Conservation (phyloP, 2,113 vertebrate species). For the Mohoua ochrocephala region DNA sequence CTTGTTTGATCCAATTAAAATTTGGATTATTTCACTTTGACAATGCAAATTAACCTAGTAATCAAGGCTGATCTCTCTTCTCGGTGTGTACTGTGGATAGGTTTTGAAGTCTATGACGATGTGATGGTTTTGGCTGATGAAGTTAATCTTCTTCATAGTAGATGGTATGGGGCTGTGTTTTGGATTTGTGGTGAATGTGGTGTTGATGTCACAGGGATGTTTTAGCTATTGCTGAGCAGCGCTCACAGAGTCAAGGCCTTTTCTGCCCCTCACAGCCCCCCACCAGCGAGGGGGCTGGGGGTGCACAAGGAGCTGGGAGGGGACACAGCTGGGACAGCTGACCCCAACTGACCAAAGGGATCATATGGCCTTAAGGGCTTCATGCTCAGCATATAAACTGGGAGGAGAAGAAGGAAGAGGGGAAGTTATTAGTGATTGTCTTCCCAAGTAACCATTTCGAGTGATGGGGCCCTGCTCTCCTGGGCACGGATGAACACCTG, state of each 20-base stretch:
- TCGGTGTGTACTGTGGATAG: neutral
- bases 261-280: neutral
- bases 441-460: neutral
- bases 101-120: neutral
- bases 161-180: neutral
- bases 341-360: neutral
- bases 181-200: neutral
- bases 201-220: neutral
- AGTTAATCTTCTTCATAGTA: neutral
- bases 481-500: neutral
- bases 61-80: neutral
- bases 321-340: neutral
- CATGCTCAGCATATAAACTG: neutral
- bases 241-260: neutral
- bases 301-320: neutral
- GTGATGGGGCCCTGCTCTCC: neutral
- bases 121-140: neutral
- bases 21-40: neutral
- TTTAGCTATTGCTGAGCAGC: neutral
- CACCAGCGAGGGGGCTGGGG: rapidly evolving
- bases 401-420: neutral
- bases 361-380: neutral
- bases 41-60: neutral
- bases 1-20: neutral
- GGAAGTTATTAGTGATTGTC: neutral